phyloP scores from a whole-genome alignment of 2,797 vertebrate species.

The Melanotaenia boesemani region DNA sequence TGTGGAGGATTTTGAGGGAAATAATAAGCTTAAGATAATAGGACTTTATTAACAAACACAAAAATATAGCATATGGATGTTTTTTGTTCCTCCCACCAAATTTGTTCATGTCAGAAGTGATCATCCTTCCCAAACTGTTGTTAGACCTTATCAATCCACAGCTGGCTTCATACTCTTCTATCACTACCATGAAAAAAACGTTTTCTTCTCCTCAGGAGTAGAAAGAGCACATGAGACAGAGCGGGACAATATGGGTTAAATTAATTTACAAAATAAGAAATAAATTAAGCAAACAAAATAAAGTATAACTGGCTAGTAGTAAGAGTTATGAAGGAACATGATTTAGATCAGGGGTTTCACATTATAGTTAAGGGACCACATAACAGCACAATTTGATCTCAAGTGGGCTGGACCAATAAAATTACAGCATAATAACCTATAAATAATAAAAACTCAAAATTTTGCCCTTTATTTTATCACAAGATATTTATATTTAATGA shows the following conservation, averaged over 20 bases:
- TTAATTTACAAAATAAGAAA: background rate
- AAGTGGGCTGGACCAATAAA: too few species aligned
- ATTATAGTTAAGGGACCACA: too few species aligned
- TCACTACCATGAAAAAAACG: background rate
- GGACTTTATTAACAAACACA: background rate
- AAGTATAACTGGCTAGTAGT: too few species aligned
- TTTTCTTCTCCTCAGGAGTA: background rate
- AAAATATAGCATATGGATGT: background rate
- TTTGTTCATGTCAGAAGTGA: background rate
- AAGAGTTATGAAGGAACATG: too few species aligned
- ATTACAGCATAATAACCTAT: too few species aligned
- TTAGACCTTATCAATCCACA: background rate
- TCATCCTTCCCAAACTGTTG: background rate
- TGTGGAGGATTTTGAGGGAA: background rate
- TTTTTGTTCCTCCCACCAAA: background rate
- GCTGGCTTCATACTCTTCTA: constrained; percentile 6
- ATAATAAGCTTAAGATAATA: background rate
- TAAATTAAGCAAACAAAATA: too few species aligned
- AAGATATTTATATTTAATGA: too few species aligned
- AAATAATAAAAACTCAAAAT: too few species aligned
- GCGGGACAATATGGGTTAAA: background rate
- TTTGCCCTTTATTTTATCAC: too few species aligned
- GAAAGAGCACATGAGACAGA: background rate
- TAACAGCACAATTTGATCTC: too few species aligned
- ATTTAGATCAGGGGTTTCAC: too few species aligned